Percentiles rank a stretch among this genome's conserved stretches.
Conservation (phyloP, 2,113 vertebrate species). For the Ciconia maguari region DNA sequence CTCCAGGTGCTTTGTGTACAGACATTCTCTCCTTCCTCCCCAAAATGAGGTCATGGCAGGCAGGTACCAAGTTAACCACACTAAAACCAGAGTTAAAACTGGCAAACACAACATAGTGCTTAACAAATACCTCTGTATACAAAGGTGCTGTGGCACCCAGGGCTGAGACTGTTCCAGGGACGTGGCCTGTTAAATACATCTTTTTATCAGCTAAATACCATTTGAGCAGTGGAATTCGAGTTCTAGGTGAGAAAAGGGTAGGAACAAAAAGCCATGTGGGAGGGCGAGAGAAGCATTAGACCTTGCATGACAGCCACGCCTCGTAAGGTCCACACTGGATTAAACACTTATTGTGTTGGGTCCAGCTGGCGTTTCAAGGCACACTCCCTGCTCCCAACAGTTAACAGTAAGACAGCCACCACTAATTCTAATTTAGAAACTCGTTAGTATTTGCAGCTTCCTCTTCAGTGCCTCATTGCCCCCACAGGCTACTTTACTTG, state of each 20-base stretch:
- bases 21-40: background rate
- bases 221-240: background rate
- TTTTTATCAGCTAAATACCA: background rate
- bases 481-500: background rate
- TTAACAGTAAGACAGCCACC: background rate
- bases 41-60: accelerated
- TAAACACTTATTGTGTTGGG: background rate
- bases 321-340: background rate
- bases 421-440: background rate
- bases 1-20: background rate
- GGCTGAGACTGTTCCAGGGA: background rate
- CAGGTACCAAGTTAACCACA: background rate
- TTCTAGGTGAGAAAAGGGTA: background rate
- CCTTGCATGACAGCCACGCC: background rate
- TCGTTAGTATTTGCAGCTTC: background rate
- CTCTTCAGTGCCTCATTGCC: background rate
- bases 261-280: background rate
- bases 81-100: background rate
- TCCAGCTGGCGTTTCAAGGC: background rate
- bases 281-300: background rate
- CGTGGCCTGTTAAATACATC: background rate
- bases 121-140: background rate
- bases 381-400: background rate
- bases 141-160: background rate
- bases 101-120: accelerated